A percentile compares a stretch with the other conserved stretches of the same genome.
Evolutionary conservation across 2,113 vertebrate genomes (phyloP).

Genomic region (mouse (Mus musculus)): GRCm39 chr8:95217501-95218000

Average conservation of each 20-base stretch:
- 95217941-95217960: not conserved
- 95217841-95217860: not conserved
- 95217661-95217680: not conserved
- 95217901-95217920: not conserved
- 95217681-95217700: not conserved
- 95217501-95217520: slow-evolving; percentile 83
- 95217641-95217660: rapidly evolving
- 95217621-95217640: not conserved
- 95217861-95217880: not conserved
- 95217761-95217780: not conserved
- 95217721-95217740: not conserved
- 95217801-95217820: not conserved
- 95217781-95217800: not conserved
- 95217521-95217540: slow-evolving; percentile 90
- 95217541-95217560: slow-evolving; percentile 59
- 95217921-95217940: not conserved
- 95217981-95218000: not conserved
- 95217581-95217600: not conserved
- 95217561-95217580: not conserved
- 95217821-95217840: not conserved
- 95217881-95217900: not conserved
- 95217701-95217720: not conserved
- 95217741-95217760: not conserved
- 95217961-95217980: not conserved
- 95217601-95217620: not conserved